Conservation (phyloP, 2,113 vertebrate genomes). For the Daphoenositta chrysoptera region DNA sequence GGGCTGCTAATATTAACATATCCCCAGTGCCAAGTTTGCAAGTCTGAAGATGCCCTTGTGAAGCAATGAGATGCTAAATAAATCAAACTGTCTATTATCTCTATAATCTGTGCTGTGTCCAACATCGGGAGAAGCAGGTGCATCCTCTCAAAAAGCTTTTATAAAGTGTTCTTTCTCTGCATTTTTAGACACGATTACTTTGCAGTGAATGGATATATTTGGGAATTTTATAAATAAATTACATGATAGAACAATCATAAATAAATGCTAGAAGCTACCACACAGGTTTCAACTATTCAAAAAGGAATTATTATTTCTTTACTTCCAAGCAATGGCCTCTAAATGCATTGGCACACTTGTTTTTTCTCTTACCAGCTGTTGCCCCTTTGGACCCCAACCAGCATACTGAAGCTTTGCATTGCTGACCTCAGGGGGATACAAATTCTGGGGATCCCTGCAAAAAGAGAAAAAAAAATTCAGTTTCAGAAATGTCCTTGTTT, state of each 20-base stretch:
- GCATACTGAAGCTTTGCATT: conserved; percentile 93
- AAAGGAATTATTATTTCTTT: background rate
- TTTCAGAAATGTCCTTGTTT: background rate
- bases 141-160: background rate
- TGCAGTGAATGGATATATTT: background rate
- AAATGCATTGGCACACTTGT: background rate
- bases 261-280: background rate
- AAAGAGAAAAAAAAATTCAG: conserved; percentile 40
- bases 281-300: background rate
- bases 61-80: background rate
- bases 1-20: background rate
- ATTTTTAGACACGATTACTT: background rate
- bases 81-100: background rate
- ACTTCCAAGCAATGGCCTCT: background rate
- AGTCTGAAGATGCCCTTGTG: background rate
- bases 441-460: conserved; percentile 87
- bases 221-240: background rate
- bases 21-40: background rate
- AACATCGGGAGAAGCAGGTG: background rate
- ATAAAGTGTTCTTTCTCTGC: background rate
- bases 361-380: conserved; percentile 90
- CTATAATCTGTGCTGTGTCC: background rate
- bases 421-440: conserved; percentile 94
- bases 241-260: background rate
- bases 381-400: conserved; percentile 93